Base-by-base conservation (phyloP, 1,140 invertebrate genomes). In the Diachasma alloeum region DNA sequence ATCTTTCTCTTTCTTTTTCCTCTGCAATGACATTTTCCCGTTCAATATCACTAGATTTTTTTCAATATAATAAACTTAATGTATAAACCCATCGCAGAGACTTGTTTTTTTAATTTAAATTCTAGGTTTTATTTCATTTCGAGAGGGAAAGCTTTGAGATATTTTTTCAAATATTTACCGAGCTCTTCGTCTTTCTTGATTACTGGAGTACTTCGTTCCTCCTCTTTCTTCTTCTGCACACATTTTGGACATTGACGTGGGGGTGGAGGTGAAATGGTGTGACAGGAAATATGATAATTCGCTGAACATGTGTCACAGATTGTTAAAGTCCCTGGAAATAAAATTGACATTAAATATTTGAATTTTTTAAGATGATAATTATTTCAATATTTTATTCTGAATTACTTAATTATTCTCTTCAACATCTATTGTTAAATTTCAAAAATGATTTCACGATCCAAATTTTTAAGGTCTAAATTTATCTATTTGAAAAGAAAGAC, bases 221-320 rank as follows among this genome's bases (percentile, higher is more conserved):
- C 72, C 19, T 80, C 72, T 22, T 79, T 79, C 59, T 79, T 79
- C 59, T 78, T 82, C 2, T 77, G 15, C 10, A 76, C 77, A 66
- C 88, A 89, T 56, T 85, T 88, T 8, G 88, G 87, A 69, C 88
- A 90, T 22, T 75, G 83, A 67, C 83, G 83, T 8, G 80, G 31
- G 5, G 87, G 85, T 17, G 85, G 84, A 1, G 86, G 80, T 11
- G 83, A 82, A 48, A 81, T 69, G 4, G 83, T 82, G 73, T 91
- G 91, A 79, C 91, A 92, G 17, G 88, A 89, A 6, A 91, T 82
- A 76, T 92, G 91, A 82, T 91, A 92, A 75, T 87, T 89, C 26
- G 86, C 84, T 39, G 86, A 81, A 80, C 91, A 92, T 76, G 81
- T 85, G 76, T 91, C 90, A 77, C 91, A 92, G 17, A 87, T 80